phyloP scores from a whole-genome alignment of 2,888 invertebrate species.

The Sinhomidia bicolor region DNA sequence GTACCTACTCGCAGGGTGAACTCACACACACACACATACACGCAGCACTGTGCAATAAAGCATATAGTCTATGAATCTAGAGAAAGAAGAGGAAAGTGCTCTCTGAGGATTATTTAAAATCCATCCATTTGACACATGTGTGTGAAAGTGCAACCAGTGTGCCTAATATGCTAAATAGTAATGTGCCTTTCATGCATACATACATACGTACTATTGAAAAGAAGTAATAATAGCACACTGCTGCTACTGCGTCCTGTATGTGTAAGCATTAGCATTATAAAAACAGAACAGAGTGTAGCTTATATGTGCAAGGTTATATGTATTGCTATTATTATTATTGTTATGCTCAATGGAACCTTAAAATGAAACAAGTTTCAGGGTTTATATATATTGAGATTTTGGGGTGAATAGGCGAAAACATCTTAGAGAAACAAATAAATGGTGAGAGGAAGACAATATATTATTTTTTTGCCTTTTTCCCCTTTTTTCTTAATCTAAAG shows the following conservation, averaged over 20 bases:
- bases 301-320: too few species aligned
- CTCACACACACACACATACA: too few species aligned
- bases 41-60: conserved; percentile 27
- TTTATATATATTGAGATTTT: conserved; percentile 20
- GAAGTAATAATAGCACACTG: neutral
- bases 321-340: too few species aligned
- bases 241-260: too few species aligned
- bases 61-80: conserved; percentile 50
- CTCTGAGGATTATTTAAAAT: conserved; percentile 74
- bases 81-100: conserved; percentile 62
- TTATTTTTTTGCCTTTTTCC: neutral
- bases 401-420: neutral
- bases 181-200: too few species aligned
- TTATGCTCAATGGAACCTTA: neutral
- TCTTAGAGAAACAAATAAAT: conserved; percentile 14
- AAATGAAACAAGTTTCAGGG: neutral
- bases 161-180: neutral
- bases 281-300: neutral
- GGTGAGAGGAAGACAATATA: neutral
- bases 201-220: neutral
- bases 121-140: conserved; percentile 66
- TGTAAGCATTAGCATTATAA: too few species aligned
- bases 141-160: conserved; percentile 25
- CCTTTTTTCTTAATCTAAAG: neutral
- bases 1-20: neutral